phyloP scores from a whole-genome alignment of 64 coral and sea anemone genomes.

The Actinia equina region DNA sequence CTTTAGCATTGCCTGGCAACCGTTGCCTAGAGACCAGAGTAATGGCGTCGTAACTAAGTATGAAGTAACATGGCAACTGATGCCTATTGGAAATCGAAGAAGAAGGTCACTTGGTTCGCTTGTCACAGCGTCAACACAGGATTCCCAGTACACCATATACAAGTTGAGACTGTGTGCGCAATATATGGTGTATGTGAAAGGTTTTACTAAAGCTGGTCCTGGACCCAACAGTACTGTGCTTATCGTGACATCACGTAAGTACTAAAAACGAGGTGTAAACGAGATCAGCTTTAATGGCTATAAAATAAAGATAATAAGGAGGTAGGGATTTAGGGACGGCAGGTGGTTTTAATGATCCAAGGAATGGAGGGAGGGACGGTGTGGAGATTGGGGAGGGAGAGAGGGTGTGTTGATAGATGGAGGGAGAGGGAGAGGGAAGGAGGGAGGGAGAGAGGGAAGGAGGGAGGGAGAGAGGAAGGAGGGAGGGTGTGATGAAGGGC shows the following conservation, averaged over 20 bases:
- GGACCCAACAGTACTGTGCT: background rate
- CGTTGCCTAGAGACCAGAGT: slow-evolving; percentile 17
- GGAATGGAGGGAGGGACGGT: too few relatives aligned
- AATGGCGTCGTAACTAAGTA: slow-evolving; percentile 4
- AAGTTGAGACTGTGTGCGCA: background rate
- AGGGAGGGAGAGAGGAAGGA: too few relatives aligned
- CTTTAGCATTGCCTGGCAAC: background rate
- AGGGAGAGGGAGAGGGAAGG: too few relatives aligned
- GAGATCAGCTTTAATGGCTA: background rate
- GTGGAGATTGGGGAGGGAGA: too few relatives aligned
- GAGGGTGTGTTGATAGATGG: too few relatives aligned
- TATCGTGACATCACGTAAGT: slow-evolving; percentile 2
- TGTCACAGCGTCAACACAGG: slow-evolving; percentile 5
- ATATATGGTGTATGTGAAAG: background rate
- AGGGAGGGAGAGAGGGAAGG: too few relatives aligned
- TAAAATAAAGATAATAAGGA: too few relatives aligned
- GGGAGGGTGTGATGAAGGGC: too few relatives aligned
- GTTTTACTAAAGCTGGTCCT: background rate
- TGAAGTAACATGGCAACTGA: background rate
- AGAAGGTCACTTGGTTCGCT: background rate
- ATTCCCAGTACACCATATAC: background rate
- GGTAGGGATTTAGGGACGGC: too few relatives aligned
- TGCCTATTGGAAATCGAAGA: background rate
- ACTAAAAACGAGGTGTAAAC: background rate
- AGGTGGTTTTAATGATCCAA: too few relatives aligned